Percentiles rank a stretch among this genome's conserved stretches.
phyloP scores from a whole-genome alignment of 1,140 invertebrate species.

The Drosophila guanche region DNA sequence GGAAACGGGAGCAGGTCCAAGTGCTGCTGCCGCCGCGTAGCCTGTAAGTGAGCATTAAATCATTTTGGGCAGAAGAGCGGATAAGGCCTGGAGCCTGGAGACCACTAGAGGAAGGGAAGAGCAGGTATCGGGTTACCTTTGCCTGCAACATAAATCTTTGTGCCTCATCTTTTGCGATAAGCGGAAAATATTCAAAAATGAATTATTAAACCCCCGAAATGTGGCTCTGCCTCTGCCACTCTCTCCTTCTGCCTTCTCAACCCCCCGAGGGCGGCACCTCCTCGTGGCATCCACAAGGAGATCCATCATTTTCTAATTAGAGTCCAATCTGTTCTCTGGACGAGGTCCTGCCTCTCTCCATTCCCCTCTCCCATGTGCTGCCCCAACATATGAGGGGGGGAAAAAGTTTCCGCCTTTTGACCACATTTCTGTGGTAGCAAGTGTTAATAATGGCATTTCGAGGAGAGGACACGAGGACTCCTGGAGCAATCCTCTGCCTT shows the following conservation, averaged over 20 bases:
- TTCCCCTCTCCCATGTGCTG: slow-evolving; percentile 9
- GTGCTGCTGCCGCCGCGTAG: slow-evolving; percentile 32
- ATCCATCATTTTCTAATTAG: slow-evolving; percentile 79
- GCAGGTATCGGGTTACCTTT: slow-evolving; percentile 70
- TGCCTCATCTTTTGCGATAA: slow-evolving; percentile 67
- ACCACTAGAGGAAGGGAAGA: slow-evolving; percentile 8
- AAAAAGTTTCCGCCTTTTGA: slow-evolving; percentile 47
- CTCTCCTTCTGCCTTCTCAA: not conserved
- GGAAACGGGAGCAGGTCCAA: slow-evolving; percentile 12
- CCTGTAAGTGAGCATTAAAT: slow-evolving; percentile 77
- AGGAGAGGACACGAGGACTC: not conserved
- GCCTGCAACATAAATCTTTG: slow-evolving; percentile 67
- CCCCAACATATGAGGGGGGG: slow-evolving; percentile 28
- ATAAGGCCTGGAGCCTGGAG: slow-evolving; percentile 59
- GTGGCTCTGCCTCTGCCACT: too few species aligned
- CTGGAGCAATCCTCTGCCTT: slow-evolving; percentile 2
- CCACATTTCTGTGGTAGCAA: slow-evolving; percentile 78
- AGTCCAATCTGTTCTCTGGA: slow-evolving; percentile 35
- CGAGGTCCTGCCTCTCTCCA: too few species aligned
- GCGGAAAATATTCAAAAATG: slow-evolving; percentile 74
- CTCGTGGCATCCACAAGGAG: slow-evolving; percentile 31
- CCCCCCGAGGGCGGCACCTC: not conserved
- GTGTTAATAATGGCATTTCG: slow-evolving; percentile 76
- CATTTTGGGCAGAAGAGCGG: slow-evolving; percentile 56
- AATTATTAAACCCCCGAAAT: slow-evolving; percentile 64